Conservation (phyloP, 2,888 invertebrate species). For the Apamea sordens region DNA sequence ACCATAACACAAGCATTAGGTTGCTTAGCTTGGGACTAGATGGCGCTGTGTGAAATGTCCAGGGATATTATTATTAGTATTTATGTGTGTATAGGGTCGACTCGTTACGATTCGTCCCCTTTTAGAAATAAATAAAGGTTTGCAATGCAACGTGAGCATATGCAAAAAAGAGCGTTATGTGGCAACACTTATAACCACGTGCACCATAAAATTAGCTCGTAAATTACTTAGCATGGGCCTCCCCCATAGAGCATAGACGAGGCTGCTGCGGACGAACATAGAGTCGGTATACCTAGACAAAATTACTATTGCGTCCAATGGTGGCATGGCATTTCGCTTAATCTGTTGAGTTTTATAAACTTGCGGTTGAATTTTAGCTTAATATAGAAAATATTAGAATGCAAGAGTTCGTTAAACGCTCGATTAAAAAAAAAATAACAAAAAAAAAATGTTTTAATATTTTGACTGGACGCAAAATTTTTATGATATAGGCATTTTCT, state of each 20-base stretch:
- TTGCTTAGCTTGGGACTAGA: no score
- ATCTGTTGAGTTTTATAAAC: background rate
- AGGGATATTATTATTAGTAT: no score
- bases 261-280: background rate
- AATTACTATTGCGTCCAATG: background rate
- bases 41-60: no score
- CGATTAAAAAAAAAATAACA: background rate
- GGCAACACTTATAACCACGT: constrained; percentile 48
- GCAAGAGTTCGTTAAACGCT: background rate
- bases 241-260: constrained; percentile 39
- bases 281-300: constrained; percentile 6
- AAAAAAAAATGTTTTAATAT: background rate
- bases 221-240: constrained; percentile 43
- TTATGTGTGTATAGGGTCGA: background rate
- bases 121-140: constrained; percentile 40
- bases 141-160: constrained; percentile 21
- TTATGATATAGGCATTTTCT: background rate
- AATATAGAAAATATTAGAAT: background rate
- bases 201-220: constrained; percentile 56
- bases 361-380: background rate
- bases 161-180: constrained; percentile 43
- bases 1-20: no score
- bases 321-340: no score
- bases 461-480: no score
- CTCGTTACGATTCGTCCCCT: constrained; percentile 1